These are phyloP conservation scores for Protobothrops mucrosquamatus DNA, from an alignment of 2,113 vertebrate species.

Conservation along the genomic window DNA sequence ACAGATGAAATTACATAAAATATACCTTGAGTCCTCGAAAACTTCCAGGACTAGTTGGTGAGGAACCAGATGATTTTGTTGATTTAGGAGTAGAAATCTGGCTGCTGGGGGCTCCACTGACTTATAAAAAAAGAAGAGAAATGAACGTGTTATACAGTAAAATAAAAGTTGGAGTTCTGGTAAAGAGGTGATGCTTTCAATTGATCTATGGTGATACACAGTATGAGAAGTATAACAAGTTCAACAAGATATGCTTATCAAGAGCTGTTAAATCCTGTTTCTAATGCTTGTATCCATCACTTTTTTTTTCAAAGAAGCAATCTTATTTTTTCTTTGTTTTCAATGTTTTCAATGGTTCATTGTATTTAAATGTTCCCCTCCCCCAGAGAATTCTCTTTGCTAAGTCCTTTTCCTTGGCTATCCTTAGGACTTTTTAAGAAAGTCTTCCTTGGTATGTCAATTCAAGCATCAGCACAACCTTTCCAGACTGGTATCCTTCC, in stretches of 20 bases:
- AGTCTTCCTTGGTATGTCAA: background rate
- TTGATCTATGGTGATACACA: background rate
- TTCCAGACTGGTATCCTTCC: background rate
- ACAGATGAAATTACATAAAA: background rate
- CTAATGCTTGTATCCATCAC: background rate
- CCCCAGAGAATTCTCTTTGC: background rate
- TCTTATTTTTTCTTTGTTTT: background rate
- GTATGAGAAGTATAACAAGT: background rate
- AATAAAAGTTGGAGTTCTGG: background rate
- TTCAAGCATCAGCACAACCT: background rate
- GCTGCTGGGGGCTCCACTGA: slow-evolving; percentile 87
- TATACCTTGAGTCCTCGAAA: slow-evolving; percentile 84
- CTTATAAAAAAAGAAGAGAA: slow-evolving; percentile 66
- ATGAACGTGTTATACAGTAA: background rate
- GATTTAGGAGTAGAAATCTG: slow-evolving; percentile 89
- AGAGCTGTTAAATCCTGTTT: background rate
- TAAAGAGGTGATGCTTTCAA: slow-evolving; percentile 7
- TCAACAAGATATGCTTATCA: background rate
- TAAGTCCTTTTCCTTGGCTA: background rate
- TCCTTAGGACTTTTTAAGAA: background rate
- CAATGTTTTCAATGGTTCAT: background rate
- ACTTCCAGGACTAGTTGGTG: slow-evolving; percentile 89
- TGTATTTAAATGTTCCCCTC: no score
- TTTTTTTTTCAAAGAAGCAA: background rate
- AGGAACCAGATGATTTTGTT: slow-evolving; percentile 91